Evolutionary conservation across 2,113 vertebrate genomes (phyloP).

Genomic region (Dipodomys spectabilis): DNA sequence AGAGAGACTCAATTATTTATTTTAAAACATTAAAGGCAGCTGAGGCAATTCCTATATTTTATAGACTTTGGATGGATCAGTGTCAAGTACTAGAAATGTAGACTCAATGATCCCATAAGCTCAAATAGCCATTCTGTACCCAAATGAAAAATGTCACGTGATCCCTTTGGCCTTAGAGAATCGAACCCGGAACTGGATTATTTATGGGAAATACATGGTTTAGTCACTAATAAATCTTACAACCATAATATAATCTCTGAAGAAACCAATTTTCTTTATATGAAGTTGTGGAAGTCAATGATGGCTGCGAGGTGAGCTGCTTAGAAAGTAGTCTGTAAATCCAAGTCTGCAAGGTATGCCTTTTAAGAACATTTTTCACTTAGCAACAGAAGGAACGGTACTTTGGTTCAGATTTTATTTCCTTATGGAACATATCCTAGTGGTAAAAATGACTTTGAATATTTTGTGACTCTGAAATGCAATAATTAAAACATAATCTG

Average conservation of each 20-base stretch:
- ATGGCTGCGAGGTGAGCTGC: conserved; percentile 76
- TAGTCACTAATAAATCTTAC: conserved; percentile 80
- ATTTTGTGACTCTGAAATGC: conserved; percentile 78
- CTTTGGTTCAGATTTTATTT: conserved; percentile 74
- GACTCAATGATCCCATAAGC: conserved; percentile 67
- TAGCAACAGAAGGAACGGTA: conserved; percentile 75
- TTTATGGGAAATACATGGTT: conserved; percentile 72
- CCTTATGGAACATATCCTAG: conserved; percentile 75
- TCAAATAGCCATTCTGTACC: conserved; percentile 66
- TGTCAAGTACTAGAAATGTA: conserved; percentile 66
- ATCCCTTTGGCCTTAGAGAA: conserved; percentile 72
- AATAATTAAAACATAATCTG: conserved; percentile 76
- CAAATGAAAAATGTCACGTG: conserved; percentile 56
- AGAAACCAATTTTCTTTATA: conserved; percentile 78
- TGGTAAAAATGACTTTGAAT: conserved; percentile 75
- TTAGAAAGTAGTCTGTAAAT: conserved; percentile 75
- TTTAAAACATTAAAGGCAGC: conserved; percentile 62
- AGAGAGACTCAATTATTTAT: conserved; percentile 51
- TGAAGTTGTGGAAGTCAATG: conserved; percentile 74
- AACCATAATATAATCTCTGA: conserved; percentile 55
- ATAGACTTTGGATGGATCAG: conserved; percentile 56
- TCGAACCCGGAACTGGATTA: conserved; percentile 73
- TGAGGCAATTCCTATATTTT: conserved; percentile 56
- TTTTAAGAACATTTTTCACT: conserved; percentile 79
- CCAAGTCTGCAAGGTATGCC: conserved; percentile 66